Evolutionary conservation across 2,888 invertebrate genomes (phyloP), one percentile per base, ranked within the genome.

Genomic region (Campaea margaritaria): DNA sequence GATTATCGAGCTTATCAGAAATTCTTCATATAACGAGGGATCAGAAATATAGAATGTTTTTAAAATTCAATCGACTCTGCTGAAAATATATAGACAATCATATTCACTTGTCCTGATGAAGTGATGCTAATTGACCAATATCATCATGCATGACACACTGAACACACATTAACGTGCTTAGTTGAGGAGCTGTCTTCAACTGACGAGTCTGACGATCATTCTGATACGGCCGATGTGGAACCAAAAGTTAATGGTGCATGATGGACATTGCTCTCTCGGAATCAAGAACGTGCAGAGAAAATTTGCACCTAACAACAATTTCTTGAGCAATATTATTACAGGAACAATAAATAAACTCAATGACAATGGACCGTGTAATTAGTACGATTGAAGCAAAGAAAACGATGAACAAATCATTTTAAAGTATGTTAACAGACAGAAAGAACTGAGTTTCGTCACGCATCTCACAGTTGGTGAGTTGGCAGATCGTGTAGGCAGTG

Each of bases 181-280:
- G 50, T 62, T 41, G 15, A 58, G 57, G 52, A 65, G 62, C 62
- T 68, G 39, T 67, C 62, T 69, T 10, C 27, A 56, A 70, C 64
- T 72, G 73, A 74, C 73, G 79, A 64, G 56, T 70, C 64, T 72
- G 73, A 74, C 73, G 79, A 64, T 70, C 72, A 72, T 43, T 42
- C 34, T 41, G 50, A 27, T 43, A 12, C 76, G 69, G 76, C 73
- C 78, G 70, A 76, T 74, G 84, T 85, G 83, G 81, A 83, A 82
- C 82, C 77, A 81, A 81, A 59, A 83, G 73, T 88, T 83, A 90
- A 86, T 89, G 86, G 87, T 84, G 89, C 90, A 80, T 89, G 79
- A 76, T 82, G 88, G 74, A 78, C 89, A 67, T 84, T 89, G 88
- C 85, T 83, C 85, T 83, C 87, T 82, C 81, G 69, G 59, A 66